phyloP scores from a whole-genome alignment of 1,140 invertebrate species.

The Melanaphis sacchari region DNA sequence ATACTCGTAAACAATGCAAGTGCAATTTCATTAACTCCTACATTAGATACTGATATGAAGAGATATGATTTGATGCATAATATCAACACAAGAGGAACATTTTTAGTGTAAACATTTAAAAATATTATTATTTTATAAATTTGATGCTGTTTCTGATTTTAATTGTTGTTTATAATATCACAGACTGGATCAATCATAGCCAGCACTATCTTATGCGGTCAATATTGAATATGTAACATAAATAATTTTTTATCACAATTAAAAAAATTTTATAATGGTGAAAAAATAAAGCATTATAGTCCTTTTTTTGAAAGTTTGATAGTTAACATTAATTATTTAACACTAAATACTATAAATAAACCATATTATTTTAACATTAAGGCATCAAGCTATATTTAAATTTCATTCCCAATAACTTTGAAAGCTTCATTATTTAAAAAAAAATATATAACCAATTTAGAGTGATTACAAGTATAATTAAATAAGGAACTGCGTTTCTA shows the following conservation, averaged over 20 bases:
- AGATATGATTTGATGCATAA: constrained; percentile 92
- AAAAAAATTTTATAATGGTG: too few relatives aligned
- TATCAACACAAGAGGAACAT: constrained; percentile 91
- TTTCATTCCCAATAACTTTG: not conserved
- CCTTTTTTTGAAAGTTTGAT: too few relatives aligned
- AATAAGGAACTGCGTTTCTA: not conserved
- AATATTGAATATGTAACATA: too few relatives aligned
- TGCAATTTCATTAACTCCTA: constrained; percentile 91
- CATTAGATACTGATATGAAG: constrained; percentile 92
- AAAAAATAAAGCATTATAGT: too few relatives aligned
- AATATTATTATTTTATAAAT: not conserved
- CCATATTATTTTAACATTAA: not conserved
- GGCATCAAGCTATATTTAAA: not conserved
- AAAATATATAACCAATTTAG: not conserved
- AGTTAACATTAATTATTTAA: too few relatives aligned
- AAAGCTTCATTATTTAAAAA: not conserved
- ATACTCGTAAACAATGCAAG: constrained; percentile 96
- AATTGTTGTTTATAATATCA: too few relatives aligned
- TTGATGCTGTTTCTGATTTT: too few relatives aligned
- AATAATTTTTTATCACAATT: too few relatives aligned
- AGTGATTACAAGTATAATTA: not conserved
- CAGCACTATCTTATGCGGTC: too few relatives aligned
- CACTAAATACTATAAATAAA: not conserved
- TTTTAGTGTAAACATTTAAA: constrained; percentile 75
- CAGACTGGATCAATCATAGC: too few relatives aligned